Base-by-base conservation (phyloP, 2,888 invertebrate genomes). In the Micoletzkya japonica region DNA sequence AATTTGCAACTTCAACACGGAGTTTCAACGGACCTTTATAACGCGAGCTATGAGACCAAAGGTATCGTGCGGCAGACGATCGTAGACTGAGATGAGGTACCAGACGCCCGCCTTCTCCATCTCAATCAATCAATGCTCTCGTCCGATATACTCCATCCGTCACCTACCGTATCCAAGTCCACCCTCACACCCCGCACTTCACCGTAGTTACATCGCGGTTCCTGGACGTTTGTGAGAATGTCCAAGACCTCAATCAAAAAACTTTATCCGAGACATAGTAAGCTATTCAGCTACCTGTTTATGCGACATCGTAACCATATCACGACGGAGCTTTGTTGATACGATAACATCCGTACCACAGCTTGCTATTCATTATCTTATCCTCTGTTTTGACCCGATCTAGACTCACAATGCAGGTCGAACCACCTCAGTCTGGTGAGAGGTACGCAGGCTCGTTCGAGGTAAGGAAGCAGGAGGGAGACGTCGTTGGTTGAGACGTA, bases 211-310 rank as follows among this genome's bases (percentile, higher is more conserved):
- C 78, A 78, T 30, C 76, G 71, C 20, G 79, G 79, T 50, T 79
- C 78, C 66, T 79, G 79, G 10, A 79, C 79, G 69, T 79, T 75
- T 6, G 78, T 78, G 32, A 79, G 69, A 59, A 79, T 79, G 59
- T 79, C 76, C n/a, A 79, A 73, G 1, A 79, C 79, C 64, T 71
- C 39, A 64, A 49, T n/a, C 30, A 3, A 4, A n/a, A 6, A 6
- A 52, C 26, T 30, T 58, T 28, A 58, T 58, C 4, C n/a, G 7
- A 26, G 14, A 24, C 54, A 58, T 14, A 34, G 28, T 26, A 24
- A 50, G 20, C 24, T 32, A 30, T 63, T 58, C n/a, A 4, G 6
- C 24, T 24, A 71, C 71, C 59, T 79, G 76, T 50, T 73, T 75
- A 59, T 79, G 79, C 17, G 78, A 73, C 39, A 79, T 69, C 24